Evolutionary conservation across 1,140 invertebrate species (phyloP).

Genomic region (Oreohelix idahoensis): DNA sequence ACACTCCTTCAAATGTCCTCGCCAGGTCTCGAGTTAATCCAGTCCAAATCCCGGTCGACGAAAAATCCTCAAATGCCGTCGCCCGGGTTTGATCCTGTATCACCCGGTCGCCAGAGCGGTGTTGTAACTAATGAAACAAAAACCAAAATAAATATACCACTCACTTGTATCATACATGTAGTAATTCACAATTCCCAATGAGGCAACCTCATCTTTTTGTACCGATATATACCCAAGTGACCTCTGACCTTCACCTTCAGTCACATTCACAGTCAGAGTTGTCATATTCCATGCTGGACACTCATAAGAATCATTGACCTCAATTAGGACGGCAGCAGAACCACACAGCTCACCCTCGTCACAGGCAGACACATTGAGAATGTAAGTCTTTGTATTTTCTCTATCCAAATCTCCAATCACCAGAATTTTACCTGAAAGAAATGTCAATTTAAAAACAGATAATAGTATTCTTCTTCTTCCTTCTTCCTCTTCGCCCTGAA

Average conservation of each 20-base stretch:
- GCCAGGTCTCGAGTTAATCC: no score
- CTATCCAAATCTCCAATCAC: constrained; percentile 52
- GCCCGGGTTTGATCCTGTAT: no score
- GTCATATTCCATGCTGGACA: constrained; percentile 84
- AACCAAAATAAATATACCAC: no score
- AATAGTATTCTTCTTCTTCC: no score
- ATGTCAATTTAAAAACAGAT: no score
- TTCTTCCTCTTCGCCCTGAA: no score
- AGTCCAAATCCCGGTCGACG: no score
- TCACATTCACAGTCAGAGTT: constrained; percentile 87
- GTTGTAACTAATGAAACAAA: no score
- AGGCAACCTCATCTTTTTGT: constrained; percentile 41
- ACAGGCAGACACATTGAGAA: constrained; percentile 43
- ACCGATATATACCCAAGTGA: constrained; percentile 42
- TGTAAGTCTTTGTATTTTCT: constrained; percentile 48
- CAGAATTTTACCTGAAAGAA: constrained; percentile 45
- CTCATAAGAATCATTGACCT: constrained; percentile 71
- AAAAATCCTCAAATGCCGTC: no score
- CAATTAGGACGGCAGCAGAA: constrained; percentile 41
- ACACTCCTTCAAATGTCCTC: no score
- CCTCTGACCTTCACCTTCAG: constrained; percentile 76
- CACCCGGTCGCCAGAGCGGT: no score
- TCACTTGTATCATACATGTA: constrained; percentile 51
- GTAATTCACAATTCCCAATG: constrained; percentile 39
- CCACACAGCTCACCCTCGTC: constrained; percentile 40